Base-by-base conservation (phyloP, 2,888 invertebrate genomes). In the Xylota sylvarum region DNA sequence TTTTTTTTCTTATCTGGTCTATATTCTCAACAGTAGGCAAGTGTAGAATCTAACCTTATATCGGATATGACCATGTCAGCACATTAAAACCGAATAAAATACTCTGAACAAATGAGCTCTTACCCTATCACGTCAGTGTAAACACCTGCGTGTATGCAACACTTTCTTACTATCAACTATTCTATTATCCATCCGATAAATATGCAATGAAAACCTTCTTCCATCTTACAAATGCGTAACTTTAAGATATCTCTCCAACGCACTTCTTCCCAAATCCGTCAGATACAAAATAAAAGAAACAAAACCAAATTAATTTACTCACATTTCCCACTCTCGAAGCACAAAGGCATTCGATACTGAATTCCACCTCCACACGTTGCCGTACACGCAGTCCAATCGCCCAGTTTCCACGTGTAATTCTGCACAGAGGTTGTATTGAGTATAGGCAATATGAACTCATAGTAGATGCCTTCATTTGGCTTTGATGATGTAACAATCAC, bases 331-430 rank as follows among this genome's bases (percentile, higher is more conserved):
- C 93, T 89, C 93, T 93, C 83, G 72, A 90, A 90, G 88, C 94
- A 94, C 7, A 93, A 88, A 3, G 94, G 93, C 80, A 91, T 91
- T 4, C 95, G 93, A 87, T 93, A 92, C 92, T 95, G 95, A 85
- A 94, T 93, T 48, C 97, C 98, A 83, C 95, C 94, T 5, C 97
- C 97, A 92, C 98, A 98, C 0, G 94, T 94, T 17, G 94, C 95
- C 89, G 94, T 94, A 92, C 98, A 98, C 14, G 96, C 94, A 1
- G 96, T 95, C 97, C 97, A 98, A 88, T 96, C 96, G 40, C 96
- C 94, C 89, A 96, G 93, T 46, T 95, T 94, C 97, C 98, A 98
- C 62, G 93, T 93, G 93, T 95, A 96, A 88, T 94, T 94, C 9
- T 93, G 93, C 90, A 95, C 94, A 73, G 93, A 93, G 88, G 94